A percentile compares a stretch with the other conserved stretches of the same genome.
These are phyloP conservation scores for Bombus pyrosoma DNA, from an alignment of 1,140 invertebrate species.

Conservation along the genomic window DNA sequence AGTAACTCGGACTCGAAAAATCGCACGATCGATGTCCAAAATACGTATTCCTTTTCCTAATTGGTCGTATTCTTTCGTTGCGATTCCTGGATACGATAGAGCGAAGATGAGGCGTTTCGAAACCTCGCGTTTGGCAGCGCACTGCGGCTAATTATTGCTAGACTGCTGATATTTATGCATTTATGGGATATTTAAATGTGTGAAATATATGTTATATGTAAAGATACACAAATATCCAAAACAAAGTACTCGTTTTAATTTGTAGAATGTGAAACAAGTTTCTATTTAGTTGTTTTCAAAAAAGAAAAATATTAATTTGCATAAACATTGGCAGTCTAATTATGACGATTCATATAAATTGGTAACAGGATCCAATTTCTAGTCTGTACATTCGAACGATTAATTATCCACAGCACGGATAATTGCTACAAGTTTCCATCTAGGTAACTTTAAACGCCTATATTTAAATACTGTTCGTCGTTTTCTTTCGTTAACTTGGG, in stretches of 20 bases:
- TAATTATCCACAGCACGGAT: no score
- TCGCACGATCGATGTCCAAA: neutral
- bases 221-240: neutral
- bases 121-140: no score
- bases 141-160: no score
- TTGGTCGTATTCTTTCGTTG: slow-evolving; percentile 24
- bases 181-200: no score
- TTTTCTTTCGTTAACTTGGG: no score
- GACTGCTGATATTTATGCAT: neutral
- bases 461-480: no score
- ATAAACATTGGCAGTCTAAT: neutral
- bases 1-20: neutral
- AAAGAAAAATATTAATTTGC: neutral
- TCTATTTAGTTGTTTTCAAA: fast-evolving
- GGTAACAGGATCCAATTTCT: neutral
- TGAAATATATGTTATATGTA: neutral
- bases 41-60: neutral
- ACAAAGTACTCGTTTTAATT: no score
- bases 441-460: no score
- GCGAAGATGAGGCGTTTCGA: no score
- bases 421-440: no score
- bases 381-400: neutral
- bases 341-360: neutral
- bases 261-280: neutral
- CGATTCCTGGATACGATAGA: neutral